phyloP scores from a whole-genome alignment of 1,140 invertebrate genomes.

The Drosophila mojavensis region DNA sequence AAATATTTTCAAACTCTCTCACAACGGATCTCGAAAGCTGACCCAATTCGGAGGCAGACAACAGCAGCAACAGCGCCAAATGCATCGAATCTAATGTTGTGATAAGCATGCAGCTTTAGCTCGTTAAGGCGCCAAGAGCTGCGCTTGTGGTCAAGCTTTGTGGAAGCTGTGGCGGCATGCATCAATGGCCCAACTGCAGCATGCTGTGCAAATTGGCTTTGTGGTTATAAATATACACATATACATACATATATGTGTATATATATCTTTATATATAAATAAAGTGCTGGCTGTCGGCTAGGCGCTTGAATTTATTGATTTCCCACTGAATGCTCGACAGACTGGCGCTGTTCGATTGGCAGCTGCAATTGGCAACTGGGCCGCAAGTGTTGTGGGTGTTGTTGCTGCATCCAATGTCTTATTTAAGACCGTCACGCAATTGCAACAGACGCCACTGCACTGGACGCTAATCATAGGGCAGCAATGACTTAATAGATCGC shows the following conservation, averaged over 20 bases:
- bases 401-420: slow-evolving; percentile 50
- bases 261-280: no score
- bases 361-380: slow-evolving; percentile 14
- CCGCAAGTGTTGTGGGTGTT: slow-evolving; percentile 30
- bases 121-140: slow-evolving; percentile 34
- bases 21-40: slow-evolving; percentile 14
- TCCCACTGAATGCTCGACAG: slow-evolving; percentile 27
- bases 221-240: slow-evolving; percentile 24
- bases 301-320: slow-evolving; percentile 58
- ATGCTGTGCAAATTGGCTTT: slow-evolving; percentile 75
- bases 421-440: slow-evolving; percentile 59
- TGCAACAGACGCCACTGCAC: slow-evolving; percentile 27
- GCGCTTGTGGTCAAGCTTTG: slow-evolving; percentile 20
- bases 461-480: slow-evolving; percentile 70
- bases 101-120: slow-evolving; percentile 44
- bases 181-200: slow-evolving; percentile 46
- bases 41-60: slow-evolving; percentile 41
- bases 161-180: slow-evolving; percentile 41
- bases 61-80: slow-evolving; percentile 17
- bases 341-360: neutral
- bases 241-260: slow-evolving; percentile 8
- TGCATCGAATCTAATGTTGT: slow-evolving; percentile 40
- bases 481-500: slow-evolving; percentile 54
- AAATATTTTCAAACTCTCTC: neutral
- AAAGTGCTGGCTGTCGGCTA: slow-evolving; percentile 46